phyloP scores from a whole-genome alignment of 2,113 vertebrate genomes.

The Callopanchax toddi region DNA sequence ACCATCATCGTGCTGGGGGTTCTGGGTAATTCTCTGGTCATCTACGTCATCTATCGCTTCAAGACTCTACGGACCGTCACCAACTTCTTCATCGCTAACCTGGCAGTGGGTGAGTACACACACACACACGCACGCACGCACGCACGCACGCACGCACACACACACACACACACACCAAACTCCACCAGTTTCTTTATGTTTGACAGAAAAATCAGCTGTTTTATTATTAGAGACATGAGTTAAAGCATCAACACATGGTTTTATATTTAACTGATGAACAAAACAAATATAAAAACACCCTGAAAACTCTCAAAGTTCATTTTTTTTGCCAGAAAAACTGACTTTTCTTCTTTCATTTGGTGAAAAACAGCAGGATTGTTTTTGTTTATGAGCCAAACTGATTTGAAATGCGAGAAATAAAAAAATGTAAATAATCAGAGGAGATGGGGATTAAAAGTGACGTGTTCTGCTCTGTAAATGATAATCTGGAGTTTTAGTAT shows the following conservation, averaged over 20 bases:
- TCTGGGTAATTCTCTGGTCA: conserved; percentile 92
- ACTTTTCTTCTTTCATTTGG: conserved; percentile 1
- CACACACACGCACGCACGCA: background rate
- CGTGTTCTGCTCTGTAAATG: background rate
- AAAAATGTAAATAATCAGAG: accelerated
- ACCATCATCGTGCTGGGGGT: conserved; percentile 94
- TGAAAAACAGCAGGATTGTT: background rate
- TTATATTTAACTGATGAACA: too few relatives aligned
- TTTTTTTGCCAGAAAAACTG: too few relatives aligned
- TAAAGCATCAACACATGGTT: too few relatives aligned
- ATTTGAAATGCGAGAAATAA: background rate
- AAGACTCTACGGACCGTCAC: conserved; percentile 93
- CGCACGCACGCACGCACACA: too few relatives aligned
- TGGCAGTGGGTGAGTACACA: conserved; percentile 78
- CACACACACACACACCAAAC: too few relatives aligned
- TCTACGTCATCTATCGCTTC: conserved; percentile 93
- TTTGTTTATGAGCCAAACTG: background rate
- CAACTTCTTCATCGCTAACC: conserved; percentile 96
- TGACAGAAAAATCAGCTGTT: too few relatives aligned
- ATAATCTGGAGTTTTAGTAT: background rate
- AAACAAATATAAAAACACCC: too few relatives aligned
- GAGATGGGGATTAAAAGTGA: background rate
- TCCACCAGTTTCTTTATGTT: too few relatives aligned
- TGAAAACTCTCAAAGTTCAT: too few relatives aligned
- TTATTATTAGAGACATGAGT: too few relatives aligned